A percentile compares a stretch with the other conserved stretches of the same genome.
These are phyloP conservation scores for Dyspetes luteomarginatus DNA, from an alignment of 2,888 invertebrate genomes.

Conservation along the genomic window DNA sequence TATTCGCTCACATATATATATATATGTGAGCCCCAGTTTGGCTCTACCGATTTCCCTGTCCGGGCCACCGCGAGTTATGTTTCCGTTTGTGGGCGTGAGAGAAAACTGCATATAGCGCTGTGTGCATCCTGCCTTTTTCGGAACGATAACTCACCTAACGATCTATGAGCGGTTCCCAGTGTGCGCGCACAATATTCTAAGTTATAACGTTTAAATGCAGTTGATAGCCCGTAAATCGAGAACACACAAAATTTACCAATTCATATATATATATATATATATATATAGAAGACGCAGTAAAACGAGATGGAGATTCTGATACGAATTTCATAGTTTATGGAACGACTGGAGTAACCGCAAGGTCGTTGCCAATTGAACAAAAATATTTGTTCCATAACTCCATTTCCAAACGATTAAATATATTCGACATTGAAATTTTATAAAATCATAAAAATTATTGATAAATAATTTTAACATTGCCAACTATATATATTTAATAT, in stretches of 20 bases:
- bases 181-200: constrained; percentile 55
- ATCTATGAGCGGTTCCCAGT: constrained; percentile 43
- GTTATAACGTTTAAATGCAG: constrained; percentile 62
- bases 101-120: background rate
- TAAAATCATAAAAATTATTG: too few species aligned
- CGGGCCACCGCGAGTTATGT: constrained; percentile 48
- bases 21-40: background rate
- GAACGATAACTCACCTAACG: constrained; percentile 55
- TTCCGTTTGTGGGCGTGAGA: constrained; percentile 44
- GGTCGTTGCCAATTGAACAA: background rate
- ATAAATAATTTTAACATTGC: too few species aligned
- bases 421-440: background rate
- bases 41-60: constrained; percentile 49
- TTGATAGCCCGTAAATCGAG: constrained; percentile 58
- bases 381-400: background rate
- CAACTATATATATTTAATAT: too few species aligned
- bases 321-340: constrained; percentile 15
- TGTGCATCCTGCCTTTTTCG: constrained; percentile 12
- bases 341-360: constrained; percentile 6
- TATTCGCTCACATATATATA: background rate
- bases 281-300: constrained; percentile 15
- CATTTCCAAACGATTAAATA: background rate
- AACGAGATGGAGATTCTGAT: background rate
- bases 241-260: constrained; percentile 1
- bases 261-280: background rate